Conservation (phyloP, 2,888 invertebrate genomes). For the Tinea semifulvella region DNA sequence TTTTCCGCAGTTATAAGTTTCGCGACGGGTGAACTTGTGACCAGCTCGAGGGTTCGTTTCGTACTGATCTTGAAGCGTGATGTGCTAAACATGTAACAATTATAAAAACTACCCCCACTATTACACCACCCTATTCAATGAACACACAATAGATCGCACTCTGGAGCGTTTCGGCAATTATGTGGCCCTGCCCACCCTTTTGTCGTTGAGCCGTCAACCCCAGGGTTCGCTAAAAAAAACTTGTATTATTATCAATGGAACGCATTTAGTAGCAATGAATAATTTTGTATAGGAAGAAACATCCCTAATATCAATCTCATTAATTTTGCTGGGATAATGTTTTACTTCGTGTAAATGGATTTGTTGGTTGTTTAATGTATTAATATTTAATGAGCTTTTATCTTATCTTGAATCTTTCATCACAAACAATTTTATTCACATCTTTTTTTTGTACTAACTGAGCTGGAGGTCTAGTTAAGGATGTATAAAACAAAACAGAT, state of each 20-base stretch:
- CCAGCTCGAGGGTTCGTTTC: slow-evolving; percentile 32
- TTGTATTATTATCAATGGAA: slow-evolving; percentile 48
- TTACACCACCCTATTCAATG: slow-evolving; percentile 60
- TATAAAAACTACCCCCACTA: slow-evolving; percentile 66
- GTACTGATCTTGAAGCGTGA: slow-evolving; percentile 46
- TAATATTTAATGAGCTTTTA: neutral
- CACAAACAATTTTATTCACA: no score
- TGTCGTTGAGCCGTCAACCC: slow-evolving; percentile 59
- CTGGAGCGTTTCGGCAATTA: slow-evolving; percentile 66
- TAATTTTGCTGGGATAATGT: slow-evolving; percentile 59
- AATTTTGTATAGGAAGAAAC: slow-evolving; percentile 60
- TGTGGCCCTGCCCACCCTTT: slow-evolving; percentile 64
- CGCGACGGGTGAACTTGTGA: slow-evolving; percentile 22
- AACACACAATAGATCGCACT: slow-evolving; percentile 59
- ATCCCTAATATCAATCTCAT: slow-evolving; percentile 62
- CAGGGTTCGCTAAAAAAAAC: slow-evolving; percentile 44
- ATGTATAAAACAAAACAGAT: no score
- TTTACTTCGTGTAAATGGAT: slow-evolving; percentile 24
- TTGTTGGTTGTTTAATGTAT: slow-evolving; percentile 1
- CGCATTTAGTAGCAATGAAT: slow-evolving; percentile 62
- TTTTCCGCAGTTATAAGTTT: slow-evolving; percentile 36
- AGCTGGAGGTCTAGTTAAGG: no score
- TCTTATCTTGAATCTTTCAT: slow-evolving; percentile 23
- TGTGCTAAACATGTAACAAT: slow-evolving; percentile 50
- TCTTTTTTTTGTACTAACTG: no score